A percentile compares a stretch with the other conserved stretches of the same genome.
Evolutionary conservation across 2,888 invertebrate species (phyloP).

Genomic region (Netelia melanura): DNA sequence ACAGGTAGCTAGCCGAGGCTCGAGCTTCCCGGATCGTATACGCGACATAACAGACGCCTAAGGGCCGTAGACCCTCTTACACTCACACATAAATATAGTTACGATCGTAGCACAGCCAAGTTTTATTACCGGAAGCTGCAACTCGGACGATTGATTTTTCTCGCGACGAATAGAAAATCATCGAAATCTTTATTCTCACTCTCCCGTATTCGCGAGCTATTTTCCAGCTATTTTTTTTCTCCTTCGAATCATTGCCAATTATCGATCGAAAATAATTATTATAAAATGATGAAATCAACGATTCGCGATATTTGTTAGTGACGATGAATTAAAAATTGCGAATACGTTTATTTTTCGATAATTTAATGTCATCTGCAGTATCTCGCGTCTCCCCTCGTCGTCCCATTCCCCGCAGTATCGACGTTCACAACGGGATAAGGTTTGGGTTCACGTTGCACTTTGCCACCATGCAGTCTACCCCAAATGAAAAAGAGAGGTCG

Average conservation of each 20-base stretch:
- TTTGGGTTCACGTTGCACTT: slow-evolving; percentile 60
- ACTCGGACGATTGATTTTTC: not conserved
- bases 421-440: slow-evolving; percentile 62
- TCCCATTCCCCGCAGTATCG: slow-evolving; percentile 53
- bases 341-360: not conserved
- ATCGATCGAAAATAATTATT: too few species aligned
- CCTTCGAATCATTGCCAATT: too few species aligned
- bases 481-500: slow-evolving; percentile 2
- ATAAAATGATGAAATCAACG: too few species aligned
- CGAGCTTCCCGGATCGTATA: not conserved
- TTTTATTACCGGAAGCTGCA: not conserved
- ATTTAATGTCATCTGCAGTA: not conserved
- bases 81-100: not conserved
- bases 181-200: not conserved
- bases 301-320: too few species aligned
- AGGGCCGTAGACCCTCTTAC: slow-evolving; percentile 14
- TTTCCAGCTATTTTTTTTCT: too few species aligned
- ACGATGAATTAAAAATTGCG: not conserved
- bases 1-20: slow-evolving; percentile 1
- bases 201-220: not conserved
- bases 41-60: slow-evolving; percentile 47
- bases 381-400: not conserved
- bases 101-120: not conserved
- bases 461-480: slow-evolving; percentile 39
- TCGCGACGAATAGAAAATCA: not conserved